These are phyloP conservation scores for Acropternis orthonyx DNA, from an alignment of 2,797 vertebrate genomes.

Conservation along the genomic window DNA sequence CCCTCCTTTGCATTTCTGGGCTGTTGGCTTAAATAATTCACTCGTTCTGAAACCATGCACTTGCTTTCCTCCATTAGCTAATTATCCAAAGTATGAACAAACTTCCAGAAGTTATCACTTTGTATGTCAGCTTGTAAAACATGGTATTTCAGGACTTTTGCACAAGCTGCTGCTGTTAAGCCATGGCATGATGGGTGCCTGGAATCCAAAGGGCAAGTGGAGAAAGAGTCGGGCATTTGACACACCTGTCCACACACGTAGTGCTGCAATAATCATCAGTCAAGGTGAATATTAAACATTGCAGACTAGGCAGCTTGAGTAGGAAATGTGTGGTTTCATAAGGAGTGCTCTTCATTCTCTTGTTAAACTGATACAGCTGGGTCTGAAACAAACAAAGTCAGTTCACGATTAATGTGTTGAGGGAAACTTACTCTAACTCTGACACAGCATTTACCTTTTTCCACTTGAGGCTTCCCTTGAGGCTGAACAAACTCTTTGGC, in stretches of 20 bases:
- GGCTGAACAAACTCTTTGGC: background rate
- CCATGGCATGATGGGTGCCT: background rate
- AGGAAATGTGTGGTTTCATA: background rate
- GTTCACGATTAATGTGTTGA: background rate
- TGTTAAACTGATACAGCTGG: background rate
- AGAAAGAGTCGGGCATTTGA: slow-evolving; percentile 1
- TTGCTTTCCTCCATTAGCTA: background rate
- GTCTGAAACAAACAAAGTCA: background rate
- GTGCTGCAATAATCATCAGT: background rate
- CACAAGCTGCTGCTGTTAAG: background rate
- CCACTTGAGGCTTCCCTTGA: background rate
- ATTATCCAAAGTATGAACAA: background rate
- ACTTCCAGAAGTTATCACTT: background rate
- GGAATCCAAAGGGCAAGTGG: background rate
- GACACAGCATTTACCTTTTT: background rate
- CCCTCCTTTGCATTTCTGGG: background rate
- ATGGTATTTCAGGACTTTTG: background rate
- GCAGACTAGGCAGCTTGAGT: background rate
- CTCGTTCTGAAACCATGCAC: background rate
- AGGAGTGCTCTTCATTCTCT: background rate
- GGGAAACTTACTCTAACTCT: background rate
- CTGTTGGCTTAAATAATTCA: background rate
- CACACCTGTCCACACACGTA: background rate
- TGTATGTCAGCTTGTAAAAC: slow-evolving; percentile 6
- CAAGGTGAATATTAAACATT: background rate